These are phyloP conservation scores for Lanius collurio DNA, from an alignment of 2,113 vertebrate genomes.

Conservation along the genomic window DNA sequence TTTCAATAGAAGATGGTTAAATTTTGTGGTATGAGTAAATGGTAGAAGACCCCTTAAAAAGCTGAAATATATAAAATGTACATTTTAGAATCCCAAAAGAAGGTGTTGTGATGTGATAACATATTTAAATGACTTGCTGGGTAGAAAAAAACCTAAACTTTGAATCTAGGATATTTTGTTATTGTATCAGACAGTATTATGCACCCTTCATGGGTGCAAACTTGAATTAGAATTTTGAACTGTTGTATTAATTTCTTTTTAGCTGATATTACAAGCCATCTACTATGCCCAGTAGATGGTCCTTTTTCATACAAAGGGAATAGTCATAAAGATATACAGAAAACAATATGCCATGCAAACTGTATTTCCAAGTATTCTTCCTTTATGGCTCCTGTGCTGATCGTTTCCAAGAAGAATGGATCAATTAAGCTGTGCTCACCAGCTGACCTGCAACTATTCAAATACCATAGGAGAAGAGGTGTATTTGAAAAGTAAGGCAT, in stretches of 20 bases:
- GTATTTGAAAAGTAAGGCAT: neutral
- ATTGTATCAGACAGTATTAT: constrained; percentile 6
- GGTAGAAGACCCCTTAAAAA: constrained; percentile 24
- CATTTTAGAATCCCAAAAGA: constrained; percentile 47
- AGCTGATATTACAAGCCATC: neutral
- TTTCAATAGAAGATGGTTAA: neutral
- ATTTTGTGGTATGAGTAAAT: constrained; percentile 10
- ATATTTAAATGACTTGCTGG: constrained; percentile 21
- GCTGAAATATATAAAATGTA: constrained; percentile 44
- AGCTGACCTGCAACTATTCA: neutral
- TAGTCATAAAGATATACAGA: neutral
- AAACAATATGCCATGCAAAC: neutral
- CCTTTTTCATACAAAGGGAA: neutral
- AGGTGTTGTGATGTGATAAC: constrained; percentile 32
- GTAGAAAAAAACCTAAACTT: constrained; percentile 32
- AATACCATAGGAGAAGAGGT: neutral
- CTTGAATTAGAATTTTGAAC: neutral
- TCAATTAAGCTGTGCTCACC: neutral
- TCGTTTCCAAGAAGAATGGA: neutral
- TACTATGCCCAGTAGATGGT: neutral
- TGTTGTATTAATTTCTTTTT: neutral
- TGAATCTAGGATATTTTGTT: constrained; percentile 43
- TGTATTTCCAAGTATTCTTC: neutral
- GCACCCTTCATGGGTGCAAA: neutral
- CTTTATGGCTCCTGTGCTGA: neutral